A percentile compares a stretch with the other conserved stretches of the same genome.
Conservation (phyloP, 2,797 vertebrate species). For the Protosalanx chinensis region DNA sequence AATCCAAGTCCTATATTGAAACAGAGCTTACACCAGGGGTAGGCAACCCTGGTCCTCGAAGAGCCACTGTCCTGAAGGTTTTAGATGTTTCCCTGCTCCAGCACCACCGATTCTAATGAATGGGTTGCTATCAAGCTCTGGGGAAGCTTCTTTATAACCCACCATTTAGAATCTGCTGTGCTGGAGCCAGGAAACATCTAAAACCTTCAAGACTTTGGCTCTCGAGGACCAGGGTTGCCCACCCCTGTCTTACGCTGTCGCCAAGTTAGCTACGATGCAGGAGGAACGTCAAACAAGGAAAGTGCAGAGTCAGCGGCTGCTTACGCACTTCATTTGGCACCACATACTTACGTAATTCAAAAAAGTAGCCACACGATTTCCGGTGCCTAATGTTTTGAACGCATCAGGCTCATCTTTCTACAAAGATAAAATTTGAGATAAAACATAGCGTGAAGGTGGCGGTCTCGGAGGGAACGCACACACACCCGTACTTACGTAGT, state of each 20-base stretch:
- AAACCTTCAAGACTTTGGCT: too few relatives aligned
- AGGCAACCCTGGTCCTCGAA: too few relatives aligned
- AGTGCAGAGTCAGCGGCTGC: neutral
- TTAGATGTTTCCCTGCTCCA: too few relatives aligned
- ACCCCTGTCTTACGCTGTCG: conserved; percentile 7
- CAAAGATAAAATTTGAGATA: conserved; percentile 88
- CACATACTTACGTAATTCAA: conserved; percentile 98
- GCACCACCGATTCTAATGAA: too few relatives aligned
- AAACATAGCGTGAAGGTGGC: conserved; percentile 60
- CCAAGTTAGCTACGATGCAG: conserved; percentile 26
- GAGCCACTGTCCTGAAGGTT: too few relatives aligned
- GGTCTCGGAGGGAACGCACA: conserved; percentile 20
- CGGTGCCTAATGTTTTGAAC: conserved; percentile 99
- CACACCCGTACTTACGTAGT: conserved; percentile 93
- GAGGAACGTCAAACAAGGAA: neutral
- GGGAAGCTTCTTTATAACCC: too few relatives aligned
- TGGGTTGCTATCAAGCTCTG: too few relatives aligned
- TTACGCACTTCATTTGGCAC: conserved; percentile 34
- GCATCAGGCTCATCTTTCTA: conserved; percentile 99
- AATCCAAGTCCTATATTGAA: conserved; percentile 65
- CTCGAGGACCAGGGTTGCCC: too few relatives aligned
- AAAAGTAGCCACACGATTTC: conserved; percentile 98
- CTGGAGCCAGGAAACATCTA: too few relatives aligned
- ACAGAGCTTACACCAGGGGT: conserved; percentile 40
- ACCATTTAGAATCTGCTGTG: too few relatives aligned